Evolutionary conservation across 2,797 vertebrate genomes (phyloP).

Genomic region (Numenius phaeopus): DNA sequence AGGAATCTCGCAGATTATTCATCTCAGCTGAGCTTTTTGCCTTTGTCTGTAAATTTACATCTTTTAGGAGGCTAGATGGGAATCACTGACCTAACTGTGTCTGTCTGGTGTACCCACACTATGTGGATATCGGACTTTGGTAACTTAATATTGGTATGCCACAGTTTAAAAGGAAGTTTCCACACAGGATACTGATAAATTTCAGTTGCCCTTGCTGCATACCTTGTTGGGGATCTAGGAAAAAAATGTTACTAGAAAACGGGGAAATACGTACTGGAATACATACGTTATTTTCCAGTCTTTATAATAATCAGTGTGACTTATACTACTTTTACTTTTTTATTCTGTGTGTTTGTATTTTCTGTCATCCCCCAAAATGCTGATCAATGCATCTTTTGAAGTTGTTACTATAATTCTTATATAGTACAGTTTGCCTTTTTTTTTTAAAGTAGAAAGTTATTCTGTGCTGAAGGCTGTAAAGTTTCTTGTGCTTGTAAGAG

Average conservation of each 20-base stretch:
- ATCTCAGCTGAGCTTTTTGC: neutral
- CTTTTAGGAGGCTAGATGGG: neutral
- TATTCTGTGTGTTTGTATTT: neutral
- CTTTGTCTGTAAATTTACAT: neutral
- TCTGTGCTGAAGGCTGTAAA: neutral
- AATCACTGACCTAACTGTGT: neutral
- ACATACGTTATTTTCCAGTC: neutral
- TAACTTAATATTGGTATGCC: neutral
- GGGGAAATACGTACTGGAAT: neutral
- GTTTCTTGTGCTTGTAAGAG: neutral
- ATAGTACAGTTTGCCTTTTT: neutral
- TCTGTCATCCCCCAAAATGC: neutral
- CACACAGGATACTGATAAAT: rapidly evolving
- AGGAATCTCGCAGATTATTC: neutral
- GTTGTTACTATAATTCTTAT: neutral
- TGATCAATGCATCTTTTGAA: neutral
- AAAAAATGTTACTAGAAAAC: neutral
- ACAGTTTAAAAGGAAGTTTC: neutral
- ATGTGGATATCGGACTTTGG: rapidly evolving
- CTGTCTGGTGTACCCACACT: neutral
- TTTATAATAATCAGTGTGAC: neutral
- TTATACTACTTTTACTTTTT: neutral
- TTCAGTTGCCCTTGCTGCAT: neutral
- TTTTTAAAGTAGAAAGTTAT: neutral
- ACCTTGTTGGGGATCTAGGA: neutral